These are phyloP conservation scores for Lamellibrachia luymesi DNA, from an alignment of 1,140 invertebrate species.

Conservation along the genomic window DNA sequence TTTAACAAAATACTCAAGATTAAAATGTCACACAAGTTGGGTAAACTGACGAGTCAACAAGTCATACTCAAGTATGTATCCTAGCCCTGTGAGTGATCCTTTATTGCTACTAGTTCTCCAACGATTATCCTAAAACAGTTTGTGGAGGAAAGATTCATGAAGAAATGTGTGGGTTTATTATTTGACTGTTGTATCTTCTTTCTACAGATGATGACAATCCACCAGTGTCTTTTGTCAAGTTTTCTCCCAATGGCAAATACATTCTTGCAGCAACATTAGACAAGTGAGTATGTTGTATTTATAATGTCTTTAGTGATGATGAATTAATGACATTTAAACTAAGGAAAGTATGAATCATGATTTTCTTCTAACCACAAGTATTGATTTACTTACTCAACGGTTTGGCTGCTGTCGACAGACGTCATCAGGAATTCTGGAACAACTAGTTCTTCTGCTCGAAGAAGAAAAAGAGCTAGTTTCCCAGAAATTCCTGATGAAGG, in stretches of 20 bases:
- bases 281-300: constrained; percentile 63
- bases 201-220: constrained; percentile 86
- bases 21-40: not conserved
- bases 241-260: constrained; percentile 99
- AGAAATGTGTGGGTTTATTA: not conserved
- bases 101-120: too few relatives aligned
- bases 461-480: too few relatives aligned
- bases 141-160: not conserved
- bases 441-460: too few relatives aligned
- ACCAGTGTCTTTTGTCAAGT: constrained; percentile 99
- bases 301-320: not conserved
- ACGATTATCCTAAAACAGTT: not conserved
- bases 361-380: too few relatives aligned
- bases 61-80: not conserved
- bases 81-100: not conserved
- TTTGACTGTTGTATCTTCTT: not conserved
- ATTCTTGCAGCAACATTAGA: constrained; percentile 97
- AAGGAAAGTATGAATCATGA: not conserved
- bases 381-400: too few relatives aligned
- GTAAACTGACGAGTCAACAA: not conserved
- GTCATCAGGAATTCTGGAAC: too few relatives aligned
- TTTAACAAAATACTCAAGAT: not conserved
- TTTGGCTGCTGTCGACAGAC: too few relatives aligned
- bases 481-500: too few relatives aligned
- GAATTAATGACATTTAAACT: not conserved